These are phyloP conservation scores for Cinclus mexicanus DNA, from an alignment of 2,113 vertebrate species.

Conservation along the genomic window DNA sequence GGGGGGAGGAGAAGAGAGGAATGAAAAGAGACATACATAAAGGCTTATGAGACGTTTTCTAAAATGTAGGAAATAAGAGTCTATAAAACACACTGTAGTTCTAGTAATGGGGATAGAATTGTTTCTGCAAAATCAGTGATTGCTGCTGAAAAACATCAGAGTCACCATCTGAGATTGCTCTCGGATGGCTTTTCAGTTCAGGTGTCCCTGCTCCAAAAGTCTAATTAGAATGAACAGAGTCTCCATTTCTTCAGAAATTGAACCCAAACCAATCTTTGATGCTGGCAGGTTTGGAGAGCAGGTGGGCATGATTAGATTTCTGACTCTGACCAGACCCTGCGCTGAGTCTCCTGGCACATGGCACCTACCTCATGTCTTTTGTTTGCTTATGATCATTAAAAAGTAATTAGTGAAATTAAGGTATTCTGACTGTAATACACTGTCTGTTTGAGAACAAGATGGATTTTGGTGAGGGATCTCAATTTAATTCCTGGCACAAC, in stretches of 20 bases:
- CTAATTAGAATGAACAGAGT: conserved; percentile 26
- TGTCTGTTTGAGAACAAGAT: background rate
- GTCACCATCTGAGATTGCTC: background rate
- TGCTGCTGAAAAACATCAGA: background rate
- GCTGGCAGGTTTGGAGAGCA: conserved; percentile 37
- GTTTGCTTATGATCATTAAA: conserved; percentile 67
- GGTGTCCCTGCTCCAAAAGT: conserved; percentile 25
- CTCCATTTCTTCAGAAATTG: conserved; percentile 24
- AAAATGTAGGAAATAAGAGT: background rate
- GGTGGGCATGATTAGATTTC: conserved; percentile 39
- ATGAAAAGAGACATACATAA: background rate
- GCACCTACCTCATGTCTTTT: conserved; percentile 12
- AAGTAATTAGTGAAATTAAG: conserved; percentile 67
- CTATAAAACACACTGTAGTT: background rate
- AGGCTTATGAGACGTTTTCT: background rate
- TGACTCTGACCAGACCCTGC: conserved; percentile 11
- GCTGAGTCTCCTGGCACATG: conserved; percentile 5
- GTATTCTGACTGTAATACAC: background rate
- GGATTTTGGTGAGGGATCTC: background rate
- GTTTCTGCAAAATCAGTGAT: background rate
- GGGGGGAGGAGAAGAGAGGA: background rate
- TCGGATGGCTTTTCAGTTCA: background rate
- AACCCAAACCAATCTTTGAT: conserved; percentile 7
- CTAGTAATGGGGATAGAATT: background rate
- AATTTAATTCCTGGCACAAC: background rate